A percentile compares a stretch with the other conserved stretches of the same genome.
These are phyloP conservation scores for Sebastes jordani DNA, from an alignment of 2,797 vertebrate species.

Conservation along the genomic window DNA sequence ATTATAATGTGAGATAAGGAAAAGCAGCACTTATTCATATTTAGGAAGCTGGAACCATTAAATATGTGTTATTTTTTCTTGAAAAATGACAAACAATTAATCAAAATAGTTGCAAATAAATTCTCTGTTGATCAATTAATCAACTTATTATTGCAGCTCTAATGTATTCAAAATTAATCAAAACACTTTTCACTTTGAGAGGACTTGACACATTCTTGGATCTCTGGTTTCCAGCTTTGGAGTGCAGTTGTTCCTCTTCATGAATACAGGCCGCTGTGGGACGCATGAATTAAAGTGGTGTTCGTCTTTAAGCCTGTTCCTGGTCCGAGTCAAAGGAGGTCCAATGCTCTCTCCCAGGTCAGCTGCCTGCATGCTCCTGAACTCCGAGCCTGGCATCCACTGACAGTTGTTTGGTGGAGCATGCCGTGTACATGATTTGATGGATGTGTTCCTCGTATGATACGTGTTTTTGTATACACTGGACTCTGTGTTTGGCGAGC, in stretches of 20 bases:
- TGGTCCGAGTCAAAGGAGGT: background rate
- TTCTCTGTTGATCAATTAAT: background rate
- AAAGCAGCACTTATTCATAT: background rate
- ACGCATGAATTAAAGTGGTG: slow-evolving; percentile 23
- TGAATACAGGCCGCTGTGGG: slow-evolving; percentile 26
- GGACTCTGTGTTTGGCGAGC: slow-evolving; percentile 63
- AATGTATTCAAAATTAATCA: background rate
- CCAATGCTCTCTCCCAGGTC: slow-evolving; percentile 30
- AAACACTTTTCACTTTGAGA: background rate
- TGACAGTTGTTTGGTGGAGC: slow-evolving; percentile 64
- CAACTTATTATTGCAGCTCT: background rate
- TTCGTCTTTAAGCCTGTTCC: slow-evolving; percentile 5
- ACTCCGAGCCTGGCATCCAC: slow-evolving; percentile 29
- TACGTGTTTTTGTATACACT: slow-evolving; percentile 69
- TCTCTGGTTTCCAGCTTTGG: slow-evolving; percentile 52
- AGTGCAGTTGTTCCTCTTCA: slow-evolving; percentile 50
- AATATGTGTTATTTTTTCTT: background rate
- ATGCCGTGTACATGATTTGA: slow-evolving; percentile 39
- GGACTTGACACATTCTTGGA: slow-evolving; percentile 46
- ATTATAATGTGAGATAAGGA: background rate
- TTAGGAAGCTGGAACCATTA: background rate
- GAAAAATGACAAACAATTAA: background rate
- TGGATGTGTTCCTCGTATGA: slow-evolving; percentile 60
- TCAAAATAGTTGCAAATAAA: background rate
- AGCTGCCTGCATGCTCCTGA: slow-evolving; percentile 34